These are phyloP conservation scores for Anastrepha ludens DNA, from an alignment of 1,140 invertebrate genomes.

Conservation along the genomic window DNA sequence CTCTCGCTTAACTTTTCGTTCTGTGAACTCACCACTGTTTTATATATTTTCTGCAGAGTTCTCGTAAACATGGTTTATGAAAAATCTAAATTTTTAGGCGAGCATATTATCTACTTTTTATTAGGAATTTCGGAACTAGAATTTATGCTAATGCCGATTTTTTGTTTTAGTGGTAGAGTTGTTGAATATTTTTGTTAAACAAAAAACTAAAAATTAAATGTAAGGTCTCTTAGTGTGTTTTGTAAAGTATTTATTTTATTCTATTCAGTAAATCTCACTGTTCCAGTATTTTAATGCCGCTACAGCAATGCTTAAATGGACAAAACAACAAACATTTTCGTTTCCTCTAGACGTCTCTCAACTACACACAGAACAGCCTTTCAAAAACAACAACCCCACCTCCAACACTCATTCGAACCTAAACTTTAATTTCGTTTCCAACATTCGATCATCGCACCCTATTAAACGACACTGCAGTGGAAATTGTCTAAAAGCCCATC, in stretches of 20 bases:
- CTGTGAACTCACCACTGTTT: no score
- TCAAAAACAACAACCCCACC: neutral
- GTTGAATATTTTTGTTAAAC: no score
- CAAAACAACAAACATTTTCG: slow-evolving; percentile 49
- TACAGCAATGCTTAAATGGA: slow-evolving; percentile 57
- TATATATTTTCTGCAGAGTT: no score
- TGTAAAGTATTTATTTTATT: neutral
- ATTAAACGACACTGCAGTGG: neutral
- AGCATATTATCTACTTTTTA: no score
- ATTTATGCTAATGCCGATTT: no score
- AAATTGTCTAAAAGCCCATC: neutral
- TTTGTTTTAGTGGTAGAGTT: no score
- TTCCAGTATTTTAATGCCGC: neutral
- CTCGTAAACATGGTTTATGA: no score
- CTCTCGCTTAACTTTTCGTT: no score
- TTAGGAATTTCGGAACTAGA: no score
- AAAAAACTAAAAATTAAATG: no score
- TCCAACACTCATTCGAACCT: neutral
- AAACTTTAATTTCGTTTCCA: neutral
- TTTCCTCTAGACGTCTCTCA: neutral
- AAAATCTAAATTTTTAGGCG: no score
- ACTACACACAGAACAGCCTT: neutral
- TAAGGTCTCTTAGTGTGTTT: no score
- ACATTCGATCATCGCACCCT: neutral
- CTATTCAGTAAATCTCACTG: neutral